phyloP scores from a whole-genome alignment of 2,797 vertebrate genomes.

The Salarias fasciatus region DNA sequence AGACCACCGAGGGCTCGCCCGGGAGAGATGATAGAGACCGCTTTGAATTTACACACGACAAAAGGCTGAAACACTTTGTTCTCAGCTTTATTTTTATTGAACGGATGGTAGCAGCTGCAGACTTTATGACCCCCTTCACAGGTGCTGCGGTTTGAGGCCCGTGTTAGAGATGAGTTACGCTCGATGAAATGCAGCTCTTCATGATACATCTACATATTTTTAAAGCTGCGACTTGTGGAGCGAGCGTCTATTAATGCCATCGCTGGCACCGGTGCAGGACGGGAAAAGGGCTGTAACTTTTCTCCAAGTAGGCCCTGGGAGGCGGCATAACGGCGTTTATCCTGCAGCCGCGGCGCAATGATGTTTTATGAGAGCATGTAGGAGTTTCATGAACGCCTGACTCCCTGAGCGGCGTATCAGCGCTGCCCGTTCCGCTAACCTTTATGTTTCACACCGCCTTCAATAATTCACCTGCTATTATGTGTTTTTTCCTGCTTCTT shows the following conservation, averaged over 20 bases:
- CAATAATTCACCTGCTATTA: constrained; percentile 34
- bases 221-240: constrained; percentile 17
- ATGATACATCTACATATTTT: constrained; percentile 22
- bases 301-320: constrained; percentile 39
- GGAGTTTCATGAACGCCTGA: constrained; percentile 49
- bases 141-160: constrained; percentile 12
- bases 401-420: constrained; percentile 19
- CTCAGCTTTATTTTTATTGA: constrained; percentile 41
- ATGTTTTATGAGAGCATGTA: constrained; percentile 56
- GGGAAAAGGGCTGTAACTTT: constrained; percentile 21
- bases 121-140: constrained; percentile 45
- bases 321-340: constrained; percentile 41
- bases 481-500: constrained; percentile 1
- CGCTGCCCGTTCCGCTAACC: constrained; percentile 21
- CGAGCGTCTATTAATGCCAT: neutral
- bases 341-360: constrained; percentile 30
- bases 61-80: constrained; percentile 23
- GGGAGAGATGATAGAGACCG: constrained; percentile 7
- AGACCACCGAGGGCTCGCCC: constrained; percentile 33
- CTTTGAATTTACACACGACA: constrained; percentile 41
- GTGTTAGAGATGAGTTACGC: constrained; percentile 33
- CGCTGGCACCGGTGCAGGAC: neutral
- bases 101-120: constrained; percentile 50
- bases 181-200: constrained; percentile 23
- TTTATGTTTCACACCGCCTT: constrained; percentile 29